These are phyloP conservation scores for Drosophila differens DNA, from an alignment of 2,888 invertebrate genomes.

Conservation along the genomic window DNA sequence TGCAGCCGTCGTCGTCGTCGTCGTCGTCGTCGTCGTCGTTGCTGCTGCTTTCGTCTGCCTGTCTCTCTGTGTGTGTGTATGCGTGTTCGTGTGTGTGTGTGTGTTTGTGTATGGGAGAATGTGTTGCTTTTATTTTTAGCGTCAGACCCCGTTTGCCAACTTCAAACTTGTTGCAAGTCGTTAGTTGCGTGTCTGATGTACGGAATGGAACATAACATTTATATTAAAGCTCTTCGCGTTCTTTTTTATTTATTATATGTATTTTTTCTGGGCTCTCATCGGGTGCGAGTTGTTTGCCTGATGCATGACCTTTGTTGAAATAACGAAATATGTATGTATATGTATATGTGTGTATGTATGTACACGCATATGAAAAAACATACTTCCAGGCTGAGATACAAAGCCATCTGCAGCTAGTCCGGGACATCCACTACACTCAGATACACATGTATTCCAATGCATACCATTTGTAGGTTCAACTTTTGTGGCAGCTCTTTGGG, in stretches of 20 bases:
- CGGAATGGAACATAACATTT: slow-evolving; percentile 58
- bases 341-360: no score
- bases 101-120: slow-evolving; percentile 13
- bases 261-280: slow-evolving; percentile 11
- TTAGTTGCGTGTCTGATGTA: slow-evolving; percentile 64
- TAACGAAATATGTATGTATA: not conserved
- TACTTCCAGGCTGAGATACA: slow-evolving; percentile 34
- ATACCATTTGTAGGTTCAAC: slow-evolving; percentile 43
- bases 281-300: slow-evolving; percentile 5
- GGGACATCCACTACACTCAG: not conserved
- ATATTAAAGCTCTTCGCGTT: slow-evolving; percentile 57
- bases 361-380: not conserved
- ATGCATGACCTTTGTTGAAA: slow-evolving; percentile 26
- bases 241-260: slow-evolving; percentile 4
- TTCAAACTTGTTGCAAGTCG: slow-evolving; percentile 79
- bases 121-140: slow-evolving; percentile 71
- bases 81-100: slow-evolving; percentile 11
- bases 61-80: slow-evolving; percentile 12
- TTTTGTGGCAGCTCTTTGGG: slow-evolving; percentile 29
- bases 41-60: slow-evolving; percentile 18
- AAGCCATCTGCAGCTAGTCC: slow-evolving; percentile 6
- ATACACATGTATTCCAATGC: slow-evolving; percentile 36
- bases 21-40: slow-evolving; percentile 14
- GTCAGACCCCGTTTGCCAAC: slow-evolving; percentile 61
- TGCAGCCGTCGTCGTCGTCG: slow-evolving; percentile 23